Evolutionary conservation across 2,888 invertebrate species (phyloP).

Genomic region (Electrophaes corylata): DNA sequence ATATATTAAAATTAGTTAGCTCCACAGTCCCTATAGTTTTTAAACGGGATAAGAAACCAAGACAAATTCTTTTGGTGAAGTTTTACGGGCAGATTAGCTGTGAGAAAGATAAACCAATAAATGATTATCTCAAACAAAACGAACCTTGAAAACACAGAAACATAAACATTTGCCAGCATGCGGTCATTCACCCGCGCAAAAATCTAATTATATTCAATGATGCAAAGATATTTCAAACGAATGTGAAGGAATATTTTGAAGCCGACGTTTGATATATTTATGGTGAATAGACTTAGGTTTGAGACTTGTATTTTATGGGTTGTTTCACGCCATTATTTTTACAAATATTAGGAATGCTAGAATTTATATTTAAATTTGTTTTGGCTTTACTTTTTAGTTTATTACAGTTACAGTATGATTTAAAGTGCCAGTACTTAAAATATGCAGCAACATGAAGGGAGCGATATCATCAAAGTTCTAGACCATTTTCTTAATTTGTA

Average conservation of each 20-base stretch:
- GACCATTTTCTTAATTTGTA: too few species aligned
- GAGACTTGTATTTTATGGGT: neutral
- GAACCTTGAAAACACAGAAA: constrained; percentile 23
- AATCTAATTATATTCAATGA: constrained; percentile 46
- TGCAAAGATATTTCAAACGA: constrained; percentile 37
- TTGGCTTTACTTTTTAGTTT: too few species aligned
- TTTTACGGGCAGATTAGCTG: neutral
- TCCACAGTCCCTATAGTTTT: too few species aligned
- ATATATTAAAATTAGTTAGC: too few species aligned
- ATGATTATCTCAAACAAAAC: constrained; percentile 20
- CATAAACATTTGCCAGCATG: constrained; percentile 41
- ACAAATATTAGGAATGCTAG: neutral
- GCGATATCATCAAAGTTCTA: too few species aligned
- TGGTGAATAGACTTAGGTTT: constrained; percentile 8
- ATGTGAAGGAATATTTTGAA: constrained; percentile 18
- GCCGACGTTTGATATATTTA: constrained; percentile 12
- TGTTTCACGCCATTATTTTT: neutral
- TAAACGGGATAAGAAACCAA: too few species aligned
- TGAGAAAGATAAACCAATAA: constrained; percentile 1
- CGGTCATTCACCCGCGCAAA: constrained; percentile 49
- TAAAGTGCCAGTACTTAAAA: too few species aligned
- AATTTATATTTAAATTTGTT: neutral
- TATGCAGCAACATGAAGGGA: too few species aligned
- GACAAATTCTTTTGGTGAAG: too few species aligned
- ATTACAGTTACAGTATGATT: too few species aligned